Percentiles rank a stretch among this genome's conserved stretches.
phyloP scores from a whole-genome alignment of 2,888 invertebrate species.

The Stegana nigrithorax region DNA sequence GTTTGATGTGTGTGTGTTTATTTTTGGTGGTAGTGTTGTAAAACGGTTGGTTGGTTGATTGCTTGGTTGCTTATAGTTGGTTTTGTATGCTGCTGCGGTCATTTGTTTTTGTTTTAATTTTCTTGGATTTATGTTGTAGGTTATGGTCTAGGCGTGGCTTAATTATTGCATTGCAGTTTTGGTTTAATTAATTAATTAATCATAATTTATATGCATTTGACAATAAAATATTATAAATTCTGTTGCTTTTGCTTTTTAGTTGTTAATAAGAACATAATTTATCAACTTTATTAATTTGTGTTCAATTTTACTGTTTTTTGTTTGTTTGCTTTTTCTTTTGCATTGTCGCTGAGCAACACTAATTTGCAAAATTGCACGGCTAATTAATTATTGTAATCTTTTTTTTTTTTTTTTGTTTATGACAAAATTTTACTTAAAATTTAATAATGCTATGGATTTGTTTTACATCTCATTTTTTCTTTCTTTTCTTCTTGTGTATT shows the following conservation, averaged over 20 bases:
- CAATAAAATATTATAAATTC: not conserved
- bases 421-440: conserved; percentile 4
- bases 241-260: not conserved
- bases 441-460: conserved; percentile 4
- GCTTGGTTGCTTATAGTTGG: conserved; percentile 19
- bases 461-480: conserved; percentile 1
- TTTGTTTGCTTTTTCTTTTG: conserved; percentile 28
- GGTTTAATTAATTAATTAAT: no score
- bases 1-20: conserved; percentile 30
- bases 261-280: not conserved
- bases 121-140: conserved; percentile 16
- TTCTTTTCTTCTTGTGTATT: conserved; percentile 12
- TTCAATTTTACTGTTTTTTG: conserved; percentile 24
- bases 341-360: conserved; percentile 5
- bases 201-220: no score
- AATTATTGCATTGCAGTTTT: no score
- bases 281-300: conserved; percentile 8
- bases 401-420: conserved; percentile 21
- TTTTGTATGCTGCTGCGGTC: no score
- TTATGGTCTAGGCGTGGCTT: conserved; percentile 9
- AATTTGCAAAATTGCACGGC: not conserved
- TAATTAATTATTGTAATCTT: conserved; percentile 24
- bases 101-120: conserved; percentile 5
- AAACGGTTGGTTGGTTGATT: conserved; percentile 18
- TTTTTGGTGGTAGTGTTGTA: conserved; percentile 44